phyloP scores from a whole-genome alignment of 2,797 vertebrate species.

The Saxicola maurus region DNA sequence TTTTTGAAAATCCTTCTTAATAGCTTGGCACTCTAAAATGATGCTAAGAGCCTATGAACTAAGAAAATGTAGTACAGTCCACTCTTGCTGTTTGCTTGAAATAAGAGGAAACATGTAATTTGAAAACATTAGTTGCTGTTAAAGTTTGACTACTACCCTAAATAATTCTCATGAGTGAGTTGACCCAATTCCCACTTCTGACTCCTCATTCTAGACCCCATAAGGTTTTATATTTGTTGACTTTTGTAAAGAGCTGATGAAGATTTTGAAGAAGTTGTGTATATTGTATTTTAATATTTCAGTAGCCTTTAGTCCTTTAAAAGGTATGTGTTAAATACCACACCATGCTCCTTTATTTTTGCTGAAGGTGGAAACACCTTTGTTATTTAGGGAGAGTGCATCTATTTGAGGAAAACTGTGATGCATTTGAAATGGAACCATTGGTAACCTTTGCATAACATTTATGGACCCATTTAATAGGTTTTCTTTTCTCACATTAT shows the following conservation, averaged over 20 bases:
- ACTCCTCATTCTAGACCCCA: not conserved
- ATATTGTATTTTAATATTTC: not conserved
- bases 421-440: not conserved
- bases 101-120: not conserved
- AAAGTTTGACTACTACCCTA: not conserved
- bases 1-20: conserved; percentile 47
- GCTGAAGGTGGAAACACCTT: not conserved
- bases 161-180: not conserved
- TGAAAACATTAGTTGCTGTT: not conserved
- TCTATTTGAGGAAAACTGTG: not conserved
- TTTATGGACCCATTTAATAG: not conserved
- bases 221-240: not conserved
- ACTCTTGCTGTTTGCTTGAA: conserved; percentile 8
- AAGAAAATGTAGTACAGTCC: not conserved
- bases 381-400: not conserved
- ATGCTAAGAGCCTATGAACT: conserved; percentile 33
- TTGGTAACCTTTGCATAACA: not conserved
- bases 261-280: not conserved
- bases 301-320: not conserved
- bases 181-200: not conserved
- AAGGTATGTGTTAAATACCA: not conserved
- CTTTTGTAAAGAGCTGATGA: not conserved
- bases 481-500: not conserved
- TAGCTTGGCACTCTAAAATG: conserved; percentile 40
- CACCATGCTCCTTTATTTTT: not conserved